These are phyloP conservation scores for Artemisiospiza belli DNA, from an alignment of 2,113 vertebrate genomes.

Conservation along the genomic window DNA sequence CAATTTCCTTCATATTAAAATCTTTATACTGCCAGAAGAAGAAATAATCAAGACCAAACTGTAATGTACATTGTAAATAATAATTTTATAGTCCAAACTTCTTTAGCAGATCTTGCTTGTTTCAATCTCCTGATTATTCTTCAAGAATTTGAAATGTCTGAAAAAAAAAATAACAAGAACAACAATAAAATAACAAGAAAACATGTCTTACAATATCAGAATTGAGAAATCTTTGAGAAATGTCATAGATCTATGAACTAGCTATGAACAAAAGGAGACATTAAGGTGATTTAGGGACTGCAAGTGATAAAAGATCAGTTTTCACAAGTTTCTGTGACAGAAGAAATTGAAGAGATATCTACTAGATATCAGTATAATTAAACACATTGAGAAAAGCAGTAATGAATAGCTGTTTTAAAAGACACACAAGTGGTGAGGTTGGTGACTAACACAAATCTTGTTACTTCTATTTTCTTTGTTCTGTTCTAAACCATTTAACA, in stretches of 20 bases:
- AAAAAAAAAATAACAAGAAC: not conserved
- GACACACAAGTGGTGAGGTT: not conserved
- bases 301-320: not conserved
- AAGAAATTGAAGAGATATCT: not conserved
- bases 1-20: not conserved
- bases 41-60: not conserved
- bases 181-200: not conserved
- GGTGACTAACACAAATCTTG: not conserved
- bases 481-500: slow-evolving; percentile 4
- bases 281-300: not conserved
- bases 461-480: not conserved
- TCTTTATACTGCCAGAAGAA: not conserved
- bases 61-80: not conserved
- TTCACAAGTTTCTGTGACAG: not conserved
- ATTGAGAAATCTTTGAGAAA: not conserved
- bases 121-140: not conserved
- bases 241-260: not conserved
- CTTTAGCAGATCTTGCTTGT: not conserved
- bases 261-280: not conserved
- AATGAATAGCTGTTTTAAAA: not conserved
- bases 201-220: not conserved
- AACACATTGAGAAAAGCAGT: not conserved
- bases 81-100: not conserved
- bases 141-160: not conserved
- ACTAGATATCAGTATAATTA: not conserved